phyloP scores from a whole-genome alignment of 2,888 invertebrate genomes.

The Nomada ruficornis region DNA sequence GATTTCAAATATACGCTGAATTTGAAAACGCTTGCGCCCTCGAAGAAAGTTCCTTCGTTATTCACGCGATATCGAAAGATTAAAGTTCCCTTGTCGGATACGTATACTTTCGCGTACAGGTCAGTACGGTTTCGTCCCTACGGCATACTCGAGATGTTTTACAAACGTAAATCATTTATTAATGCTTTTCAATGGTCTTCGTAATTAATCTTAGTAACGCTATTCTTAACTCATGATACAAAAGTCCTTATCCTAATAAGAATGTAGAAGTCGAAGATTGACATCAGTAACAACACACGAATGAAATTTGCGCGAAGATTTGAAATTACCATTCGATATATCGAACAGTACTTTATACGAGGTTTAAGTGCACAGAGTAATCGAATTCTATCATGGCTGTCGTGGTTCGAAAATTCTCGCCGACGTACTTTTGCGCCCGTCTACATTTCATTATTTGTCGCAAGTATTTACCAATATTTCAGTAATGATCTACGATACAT shows the following conservation, averaged over 20 bases:
- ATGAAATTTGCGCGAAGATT: constrained; percentile 33
- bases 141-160: constrained; percentile 58
- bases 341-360: constrained; percentile 24
- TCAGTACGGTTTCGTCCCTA: constrained; percentile 60
- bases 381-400: constrained; percentile 15
- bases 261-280: constrained; percentile 46
- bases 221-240: constrained; percentile 47
- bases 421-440: constrained; percentile 44
- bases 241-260: constrained; percentile 55
- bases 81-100: constrained; percentile 67
- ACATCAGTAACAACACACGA: constrained; percentile 34
- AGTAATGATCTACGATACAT: constrained; percentile 58
- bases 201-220: constrained; percentile 48
- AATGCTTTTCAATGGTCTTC: constrained; percentile 43
- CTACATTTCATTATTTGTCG: constrained; percentile 59
- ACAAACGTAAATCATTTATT: constrained; percentile 59
- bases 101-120: constrained; percentile 73
- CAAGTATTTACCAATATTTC: constrained; percentile 54
- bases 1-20: constrained; percentile 40
- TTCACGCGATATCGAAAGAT: constrained; percentile 58
- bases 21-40: constrained; percentile 36
- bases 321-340: constrained; percentile 11
- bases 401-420: constrained; percentile 46
- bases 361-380: constrained; percentile 28
- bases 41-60: constrained; percentile 71